Percentiles rank a stretch among this genome's conserved stretches.
Evolutionary conservation across 2,888 invertebrate species (phyloP).

Genomic region (Plemyria rubiginata): DNA sequence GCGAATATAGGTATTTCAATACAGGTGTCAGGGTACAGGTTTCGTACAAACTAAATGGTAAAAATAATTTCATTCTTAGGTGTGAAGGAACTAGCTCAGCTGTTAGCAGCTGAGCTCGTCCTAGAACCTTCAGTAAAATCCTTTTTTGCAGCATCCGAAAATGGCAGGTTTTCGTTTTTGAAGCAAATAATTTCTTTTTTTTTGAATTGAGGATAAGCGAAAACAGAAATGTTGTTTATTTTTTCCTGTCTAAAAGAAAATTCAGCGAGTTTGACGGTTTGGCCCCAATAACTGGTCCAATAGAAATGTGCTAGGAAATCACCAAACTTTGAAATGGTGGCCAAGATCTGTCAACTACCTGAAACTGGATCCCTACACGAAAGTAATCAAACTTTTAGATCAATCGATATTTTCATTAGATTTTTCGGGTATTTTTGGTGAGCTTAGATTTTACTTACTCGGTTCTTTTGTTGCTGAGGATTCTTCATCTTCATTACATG

Average conservation of each 20-base stretch:
- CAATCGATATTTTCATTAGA: slow-evolving; percentile 16
- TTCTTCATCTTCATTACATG: not conserved
- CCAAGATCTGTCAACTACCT: slow-evolving; percentile 23
- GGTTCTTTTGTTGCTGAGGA: not conserved
- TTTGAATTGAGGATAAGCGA: not conserved
- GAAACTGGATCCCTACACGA: not conserved
- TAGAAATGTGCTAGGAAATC: slow-evolving; percentile 19
- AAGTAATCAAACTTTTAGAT: slow-evolving; percentile 22
- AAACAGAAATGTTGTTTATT: not conserved
- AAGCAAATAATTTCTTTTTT: not conserved
- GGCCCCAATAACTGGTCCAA: slow-evolving; percentile 15
- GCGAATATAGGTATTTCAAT: too few relatives aligned
- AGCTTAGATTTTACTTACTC: not conserved
- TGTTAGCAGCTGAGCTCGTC: too few relatives aligned
- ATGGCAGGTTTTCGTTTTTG: too few relatives aligned
- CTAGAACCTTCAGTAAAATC: too few relatives aligned
- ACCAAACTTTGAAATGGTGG: slow-evolving; percentile 23
- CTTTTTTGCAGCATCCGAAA: too few relatives aligned
- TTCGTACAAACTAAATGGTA: too few relatives aligned
- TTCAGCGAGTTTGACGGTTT: not conserved
- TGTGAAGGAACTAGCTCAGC: too few relatives aligned
- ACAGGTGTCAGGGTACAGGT: too few relatives aligned
- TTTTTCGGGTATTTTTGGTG: not conserved
- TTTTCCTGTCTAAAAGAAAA: not conserved
- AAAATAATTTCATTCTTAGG: too few relatives aligned